Percentiles rank a stretch among this genome's conserved stretches.
Conservation (phyloP, 2,888 invertebrate genomes). For the Scrobipalpa costella region DNA sequence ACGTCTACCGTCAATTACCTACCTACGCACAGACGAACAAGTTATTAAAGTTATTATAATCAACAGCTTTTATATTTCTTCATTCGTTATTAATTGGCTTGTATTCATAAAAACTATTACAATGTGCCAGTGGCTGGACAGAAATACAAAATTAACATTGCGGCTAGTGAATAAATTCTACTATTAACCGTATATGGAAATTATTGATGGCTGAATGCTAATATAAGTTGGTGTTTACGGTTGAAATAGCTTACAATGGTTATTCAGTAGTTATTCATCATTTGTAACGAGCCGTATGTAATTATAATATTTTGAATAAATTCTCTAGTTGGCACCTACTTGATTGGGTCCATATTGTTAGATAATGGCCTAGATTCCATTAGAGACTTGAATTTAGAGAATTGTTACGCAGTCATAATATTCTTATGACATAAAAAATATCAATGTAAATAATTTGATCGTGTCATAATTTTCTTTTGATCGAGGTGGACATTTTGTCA, state of each 20-base stretch:
- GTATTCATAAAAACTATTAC: slow-evolving; percentile 26
- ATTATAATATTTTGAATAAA: slow-evolving; percentile 22
- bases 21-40: slow-evolving; percentile 21
- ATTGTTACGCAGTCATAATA: no score
- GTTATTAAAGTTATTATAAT: slow-evolving; percentile 25
- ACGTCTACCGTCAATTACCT: slow-evolving; percentile 26
- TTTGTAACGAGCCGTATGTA: slow-evolving; percentile 24
- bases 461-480: no score
- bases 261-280: slow-evolving; percentile 26
- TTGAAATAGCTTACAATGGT: slow-evolving; percentile 16
- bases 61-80: slow-evolving; percentile 28
- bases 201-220: not conserved
- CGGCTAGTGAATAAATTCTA: not conserved
- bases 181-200: slow-evolving; percentile 1
- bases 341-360: not conserved
- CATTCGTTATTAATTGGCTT: slow-evolving; percentile 28
- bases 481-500: no score
- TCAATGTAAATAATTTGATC: no score
- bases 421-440: no score
- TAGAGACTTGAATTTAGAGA: no score
- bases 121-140: slow-evolving; percentile 15
- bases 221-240: slow-evolving; percentile 15
- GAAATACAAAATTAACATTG: slow-evolving; percentile 4
- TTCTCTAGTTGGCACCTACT: slow-evolving; percentile 23
- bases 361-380: no score